Conservation (phyloP, 2,113 vertebrate genomes). For the Glareola pratincola region DNA sequence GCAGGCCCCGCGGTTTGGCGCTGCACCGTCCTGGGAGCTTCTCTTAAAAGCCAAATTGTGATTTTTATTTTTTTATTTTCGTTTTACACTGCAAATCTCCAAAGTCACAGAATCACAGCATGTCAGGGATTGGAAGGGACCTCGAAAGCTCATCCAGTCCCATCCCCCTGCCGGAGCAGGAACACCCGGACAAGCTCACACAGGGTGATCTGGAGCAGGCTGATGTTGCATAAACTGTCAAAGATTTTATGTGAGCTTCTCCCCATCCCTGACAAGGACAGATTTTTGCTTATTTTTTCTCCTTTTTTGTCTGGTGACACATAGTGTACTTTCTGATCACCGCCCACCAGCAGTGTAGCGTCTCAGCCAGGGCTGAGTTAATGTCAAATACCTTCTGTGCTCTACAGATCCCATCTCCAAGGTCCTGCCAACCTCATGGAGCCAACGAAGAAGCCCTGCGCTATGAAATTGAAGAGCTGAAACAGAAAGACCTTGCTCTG, state of each 20-base stretch:
- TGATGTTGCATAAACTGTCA: not conserved
- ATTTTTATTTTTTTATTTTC: not conserved
- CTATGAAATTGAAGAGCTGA: slow-evolving; percentile 67
- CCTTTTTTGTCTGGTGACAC: not conserved
- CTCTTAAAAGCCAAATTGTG: not conserved
- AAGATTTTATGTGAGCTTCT: not conserved
- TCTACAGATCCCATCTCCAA: slow-evolving; percentile 44
- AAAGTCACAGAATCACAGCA: no score
- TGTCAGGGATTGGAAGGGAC: no score
- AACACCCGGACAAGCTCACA: no score
- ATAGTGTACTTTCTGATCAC: not conserved
- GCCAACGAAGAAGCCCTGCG: not conserved
- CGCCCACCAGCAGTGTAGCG: not conserved
- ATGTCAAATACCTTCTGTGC: not conserved
- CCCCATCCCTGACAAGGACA: not conserved
- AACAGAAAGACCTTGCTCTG: slow-evolving; percentile 53
- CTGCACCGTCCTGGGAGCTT: not conserved
- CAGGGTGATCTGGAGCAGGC: no score
- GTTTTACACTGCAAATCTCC: not conserved
- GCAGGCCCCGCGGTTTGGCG: fast-evolving
- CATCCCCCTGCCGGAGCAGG: no score
- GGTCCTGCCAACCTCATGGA: not conserved
- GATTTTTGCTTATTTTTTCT: not conserved
- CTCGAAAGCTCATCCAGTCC: no score
- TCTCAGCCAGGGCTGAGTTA: not conserved